A percentile compares a stretch with the other conserved stretches of the same genome.
Conservation (phyloP, 2,797 vertebrate genomes). For the Ptychobarbus kaznakovi region DNA sequence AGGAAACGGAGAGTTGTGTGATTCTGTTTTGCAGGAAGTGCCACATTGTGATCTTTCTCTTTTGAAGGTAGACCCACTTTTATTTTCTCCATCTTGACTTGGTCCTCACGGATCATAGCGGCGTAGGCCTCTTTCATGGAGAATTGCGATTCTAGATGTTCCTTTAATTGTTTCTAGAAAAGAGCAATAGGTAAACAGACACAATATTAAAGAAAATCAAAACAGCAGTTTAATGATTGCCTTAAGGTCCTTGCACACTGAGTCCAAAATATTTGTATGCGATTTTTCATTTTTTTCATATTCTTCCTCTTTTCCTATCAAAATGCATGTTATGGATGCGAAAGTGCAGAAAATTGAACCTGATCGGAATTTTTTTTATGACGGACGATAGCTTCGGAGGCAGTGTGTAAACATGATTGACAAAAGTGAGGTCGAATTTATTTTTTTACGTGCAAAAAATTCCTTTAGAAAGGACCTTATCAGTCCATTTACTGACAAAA, state of each 20-base stretch:
- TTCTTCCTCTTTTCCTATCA: no score
- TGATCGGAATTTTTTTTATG: no score
- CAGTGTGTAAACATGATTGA: no score
- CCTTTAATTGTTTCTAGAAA: conserved; percentile 79
- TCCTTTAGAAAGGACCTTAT: no score
- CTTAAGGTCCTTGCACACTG: neutral
- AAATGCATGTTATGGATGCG: no score
- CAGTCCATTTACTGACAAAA: neutral
- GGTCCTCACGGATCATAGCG: conserved; percentile 68
- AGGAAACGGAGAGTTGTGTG: neutral
- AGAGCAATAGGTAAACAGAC: neutral
- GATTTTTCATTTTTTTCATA: no score
- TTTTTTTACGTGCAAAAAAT: no score
- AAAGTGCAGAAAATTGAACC: no score
- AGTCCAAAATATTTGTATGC: no score
- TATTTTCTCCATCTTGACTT: conserved; percentile 79
- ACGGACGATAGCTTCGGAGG: no score
- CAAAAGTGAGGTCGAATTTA: no score
- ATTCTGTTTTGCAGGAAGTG: neutral
- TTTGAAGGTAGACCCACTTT: conserved; percentile 70
- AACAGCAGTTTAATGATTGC: no score
- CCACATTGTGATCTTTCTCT: neutral
- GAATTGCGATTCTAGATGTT: conserved; percentile 73
- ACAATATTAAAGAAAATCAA: neutral
- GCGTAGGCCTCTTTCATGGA: conserved; percentile 72